Conservation (phyloP, 2,113 vertebrate species). For the Anoplopoma fimbria region DNA sequence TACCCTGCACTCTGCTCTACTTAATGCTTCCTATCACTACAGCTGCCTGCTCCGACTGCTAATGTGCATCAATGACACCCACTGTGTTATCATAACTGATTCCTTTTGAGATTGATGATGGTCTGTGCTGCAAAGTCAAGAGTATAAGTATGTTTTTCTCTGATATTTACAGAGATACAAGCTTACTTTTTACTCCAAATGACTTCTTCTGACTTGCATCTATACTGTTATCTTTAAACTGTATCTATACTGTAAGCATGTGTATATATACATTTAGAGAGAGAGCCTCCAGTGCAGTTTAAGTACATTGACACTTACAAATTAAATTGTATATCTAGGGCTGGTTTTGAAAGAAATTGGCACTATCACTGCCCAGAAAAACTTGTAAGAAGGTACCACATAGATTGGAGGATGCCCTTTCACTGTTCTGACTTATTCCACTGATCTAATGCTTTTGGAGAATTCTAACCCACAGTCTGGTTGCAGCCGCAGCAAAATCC, state of each 20-base stretch:
- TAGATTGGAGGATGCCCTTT: background rate
- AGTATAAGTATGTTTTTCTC: slow-evolving; percentile 7
- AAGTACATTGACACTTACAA: too few species aligned
- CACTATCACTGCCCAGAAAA: background rate
- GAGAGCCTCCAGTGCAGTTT: background rate
- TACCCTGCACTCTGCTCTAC: slow-evolving; percentile 26
- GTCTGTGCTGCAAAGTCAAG: slow-evolving; percentile 1
- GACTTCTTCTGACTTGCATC: background rate
- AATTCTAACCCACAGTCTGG: slow-evolving; percentile 5
- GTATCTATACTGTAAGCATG: too few species aligned
- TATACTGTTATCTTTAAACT: background rate
- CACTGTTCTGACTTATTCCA: background rate
- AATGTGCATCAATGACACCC: slow-evolving; percentile 30
- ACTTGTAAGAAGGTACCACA: background rate
- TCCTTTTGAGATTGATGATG: slow-evolving; percentile 27
- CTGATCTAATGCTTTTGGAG: background rate
- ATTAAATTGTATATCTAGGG: too few species aligned
- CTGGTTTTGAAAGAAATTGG: background rate
- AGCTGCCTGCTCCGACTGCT: slow-evolving; percentile 28
- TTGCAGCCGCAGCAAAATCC: slow-evolving; percentile 9
- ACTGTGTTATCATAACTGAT: slow-evolving; percentile 17
- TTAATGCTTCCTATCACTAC: slow-evolving; percentile 36
- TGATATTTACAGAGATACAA: background rate
- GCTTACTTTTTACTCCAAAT: background rate
- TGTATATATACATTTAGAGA: background rate